A percentile compares a stretch with the other conserved stretches of the same genome.
Evolutionary conservation across 2,888 invertebrate species (phyloP).

Genomic region (Epirrita christyi): DNA sequence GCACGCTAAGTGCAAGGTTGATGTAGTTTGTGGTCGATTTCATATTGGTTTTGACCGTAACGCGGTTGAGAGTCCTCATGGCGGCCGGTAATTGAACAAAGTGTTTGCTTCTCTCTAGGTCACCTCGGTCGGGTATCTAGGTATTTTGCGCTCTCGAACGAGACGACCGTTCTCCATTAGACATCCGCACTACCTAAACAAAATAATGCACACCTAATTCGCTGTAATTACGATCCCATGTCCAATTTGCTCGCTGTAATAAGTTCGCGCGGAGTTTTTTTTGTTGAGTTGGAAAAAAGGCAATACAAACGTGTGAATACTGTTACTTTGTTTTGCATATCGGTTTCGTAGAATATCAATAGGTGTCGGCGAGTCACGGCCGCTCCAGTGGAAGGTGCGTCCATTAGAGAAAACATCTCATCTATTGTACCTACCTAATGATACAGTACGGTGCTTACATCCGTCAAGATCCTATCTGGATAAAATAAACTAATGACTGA

Average conservation of each 20-base stretch:
- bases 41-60: slow-evolving; percentile 56
- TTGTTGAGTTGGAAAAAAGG: slow-evolving; percentile 64
- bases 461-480: slow-evolving; percentile 78
- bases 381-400: slow-evolving; percentile 53
- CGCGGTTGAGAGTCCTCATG: slow-evolving; percentile 52
- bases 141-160: slow-evolving; percentile 27
- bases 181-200: slow-evolving; percentile 58
- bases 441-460: slow-evolving; percentile 71
- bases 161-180: slow-evolving; percentile 34
- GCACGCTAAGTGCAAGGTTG: slow-evolving; percentile 50
- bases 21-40: slow-evolving; percentile 71
- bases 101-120: slow-evolving; percentile 42
- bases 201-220: slow-evolving; percentile 64
- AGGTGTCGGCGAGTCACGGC: slow-evolving; percentile 51
- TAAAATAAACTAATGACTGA: slow-evolving; percentile 76
- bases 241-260: slow-evolving; percentile 74
- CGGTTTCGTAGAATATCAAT: slow-evolving; percentile 68
- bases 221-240: slow-evolving; percentile 66
- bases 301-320: slow-evolving; percentile 72
- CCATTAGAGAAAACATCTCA: slow-evolving; percentile 76
- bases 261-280: slow-evolving; percentile 65
- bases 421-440: slow-evolving; percentile 62
- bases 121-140: slow-evolving; percentile 31
- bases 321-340: slow-evolving; percentile 78
- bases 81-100: slow-evolving; percentile 39